Evolutionary conservation across 2,113 vertebrate genomes (phyloP), one percentile per base, ranked within the genome.

Genomic region (Tylochromis polylepis): DNA sequence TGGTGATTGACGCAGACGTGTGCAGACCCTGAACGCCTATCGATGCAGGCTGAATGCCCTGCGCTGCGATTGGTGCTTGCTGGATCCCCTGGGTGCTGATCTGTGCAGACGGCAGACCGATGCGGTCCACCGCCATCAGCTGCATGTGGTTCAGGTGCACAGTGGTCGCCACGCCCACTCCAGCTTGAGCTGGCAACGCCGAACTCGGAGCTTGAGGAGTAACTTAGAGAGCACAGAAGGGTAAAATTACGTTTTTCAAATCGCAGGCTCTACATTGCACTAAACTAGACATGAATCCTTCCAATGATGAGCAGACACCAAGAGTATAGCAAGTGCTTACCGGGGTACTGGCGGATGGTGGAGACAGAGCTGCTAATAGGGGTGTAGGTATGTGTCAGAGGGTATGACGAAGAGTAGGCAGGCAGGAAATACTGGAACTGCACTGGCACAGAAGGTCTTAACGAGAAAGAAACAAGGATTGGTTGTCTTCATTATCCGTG

Each of bases 91-190:
- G 99, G 1, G 98, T 96, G 16, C 97, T 94, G 95, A 99, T 98
- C 29, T 98, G 98, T 0, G 98, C 96, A 0, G 98, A 97, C 38
- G 98, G 97, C 77, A 99, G 97, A 34, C 98, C 98, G 56, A 99
- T 98, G 82, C 99, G 98, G 31, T 99, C 98, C 2, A 99, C 98
- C 0, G 98, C 97, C 98, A 99, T 99, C 93, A 99, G 94, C 95
- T 99, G 98, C 98, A 99, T 99, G 94, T 96, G 98, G 90, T 99
- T 99, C 20, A 99, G 96, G 93, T 99, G 99, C 78, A 99, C 98
- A 0, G 99, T 98, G 65, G 98, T 98, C 5, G 99, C 98, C 87
- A 99, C 98, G 0, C 98, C 98, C 0, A 99, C 98, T 0, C 98
- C 97, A 0, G 97, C 96, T 86, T 98, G 98, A n/a, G 97, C 96